Conservation (phyloP, 2,888 invertebrate genomes). For the Apodemia hepburni region DNA sequence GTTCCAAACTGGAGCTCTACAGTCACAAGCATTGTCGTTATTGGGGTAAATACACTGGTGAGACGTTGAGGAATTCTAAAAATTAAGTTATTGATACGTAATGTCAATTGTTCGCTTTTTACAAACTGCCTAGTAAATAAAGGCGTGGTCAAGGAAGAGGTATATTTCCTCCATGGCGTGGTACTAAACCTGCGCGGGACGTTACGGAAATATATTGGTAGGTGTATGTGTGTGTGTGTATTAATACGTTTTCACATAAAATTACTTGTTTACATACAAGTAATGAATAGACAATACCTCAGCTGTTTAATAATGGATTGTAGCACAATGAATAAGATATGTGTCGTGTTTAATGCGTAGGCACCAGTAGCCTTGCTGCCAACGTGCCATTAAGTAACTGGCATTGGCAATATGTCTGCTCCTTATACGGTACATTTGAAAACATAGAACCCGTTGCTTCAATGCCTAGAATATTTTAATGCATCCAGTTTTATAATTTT, state of each 20-base stretch:
- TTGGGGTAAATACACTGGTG: too few relatives aligned
- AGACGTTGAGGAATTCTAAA: too few relatives aligned
- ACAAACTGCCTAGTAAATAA: too few relatives aligned
- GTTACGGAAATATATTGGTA: too few relatives aligned
- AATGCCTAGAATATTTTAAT: slow-evolving; percentile 14
- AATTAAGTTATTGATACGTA: too few relatives aligned
- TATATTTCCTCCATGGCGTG: too few relatives aligned
- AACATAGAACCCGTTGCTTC: slow-evolving; percentile 16
- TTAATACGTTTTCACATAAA: neutral
- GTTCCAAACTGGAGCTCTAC: too few relatives aligned
- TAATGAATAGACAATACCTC: slow-evolving; percentile 3
- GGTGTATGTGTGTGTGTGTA: too few relatives aligned
- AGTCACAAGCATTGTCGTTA: too few relatives aligned
- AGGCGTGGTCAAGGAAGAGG: too few relatives aligned
- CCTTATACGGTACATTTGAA: slow-evolving; percentile 48
- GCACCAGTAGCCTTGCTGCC: slow-evolving; percentile 57
- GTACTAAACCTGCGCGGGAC: too few relatives aligned
- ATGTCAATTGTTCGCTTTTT: too few relatives aligned
- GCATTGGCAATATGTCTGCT: slow-evolving; percentile 48
- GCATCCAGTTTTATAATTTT: neutral
- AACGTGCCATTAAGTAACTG: slow-evolving; percentile 35
- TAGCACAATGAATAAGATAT: slow-evolving; percentile 1
- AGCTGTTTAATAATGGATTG: slow-evolving; percentile 10
- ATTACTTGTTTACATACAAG: neutral
- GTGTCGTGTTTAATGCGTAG: slow-evolving; percentile 44